These are phyloP conservation scores for Ceyx margarethae DNA, from an alignment of 2,113 vertebrate species.

Conservation along the genomic window DNA sequence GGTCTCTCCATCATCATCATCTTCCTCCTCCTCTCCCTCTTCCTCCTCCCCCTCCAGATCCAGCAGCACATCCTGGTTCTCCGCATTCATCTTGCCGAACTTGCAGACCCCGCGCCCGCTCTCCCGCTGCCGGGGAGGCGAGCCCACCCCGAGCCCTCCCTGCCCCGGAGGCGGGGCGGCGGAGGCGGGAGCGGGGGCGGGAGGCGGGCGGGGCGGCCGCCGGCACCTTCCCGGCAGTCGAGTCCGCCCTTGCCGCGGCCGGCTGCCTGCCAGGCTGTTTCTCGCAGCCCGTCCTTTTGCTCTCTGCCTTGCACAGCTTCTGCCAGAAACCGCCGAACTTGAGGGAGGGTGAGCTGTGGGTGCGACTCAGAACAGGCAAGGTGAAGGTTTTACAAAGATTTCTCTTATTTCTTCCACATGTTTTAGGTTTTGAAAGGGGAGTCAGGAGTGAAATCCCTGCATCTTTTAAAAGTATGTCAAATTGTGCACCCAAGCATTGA, in stretches of 20 bases:
- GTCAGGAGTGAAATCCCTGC: not conserved
- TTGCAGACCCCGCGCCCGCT: not conserved
- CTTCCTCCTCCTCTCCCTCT: constrained; percentile 56
- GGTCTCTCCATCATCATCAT: constrained; percentile 70
- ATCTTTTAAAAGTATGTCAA: not conserved
- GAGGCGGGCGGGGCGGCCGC: not conserved
- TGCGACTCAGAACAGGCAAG: rapidly evolving
- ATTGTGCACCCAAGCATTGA: not conserved
- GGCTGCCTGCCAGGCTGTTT: not conserved
- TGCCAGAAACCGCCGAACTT: rapidly evolving
- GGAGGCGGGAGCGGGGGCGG: not conserved
- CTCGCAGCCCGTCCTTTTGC: rapidly evolving
- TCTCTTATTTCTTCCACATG: not conserved
- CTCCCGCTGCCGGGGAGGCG: not conserved
- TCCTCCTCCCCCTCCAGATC: constrained; percentile 66
- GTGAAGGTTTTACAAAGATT: not conserved
- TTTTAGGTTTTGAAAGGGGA: not conserved
- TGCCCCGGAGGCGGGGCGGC: constrained; percentile 23
- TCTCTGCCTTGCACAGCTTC: rapidly evolving
- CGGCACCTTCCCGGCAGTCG: not conserved
- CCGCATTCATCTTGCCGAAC: constrained; percentile 25
- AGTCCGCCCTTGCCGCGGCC: too few species aligned
- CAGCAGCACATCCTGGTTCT: constrained; percentile 66
- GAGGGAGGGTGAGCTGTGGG: rapidly evolving
- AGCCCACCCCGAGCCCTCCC: not conserved